Conservation (phyloP, 2,797 vertebrate species). For the Betta splendens region DNA sequence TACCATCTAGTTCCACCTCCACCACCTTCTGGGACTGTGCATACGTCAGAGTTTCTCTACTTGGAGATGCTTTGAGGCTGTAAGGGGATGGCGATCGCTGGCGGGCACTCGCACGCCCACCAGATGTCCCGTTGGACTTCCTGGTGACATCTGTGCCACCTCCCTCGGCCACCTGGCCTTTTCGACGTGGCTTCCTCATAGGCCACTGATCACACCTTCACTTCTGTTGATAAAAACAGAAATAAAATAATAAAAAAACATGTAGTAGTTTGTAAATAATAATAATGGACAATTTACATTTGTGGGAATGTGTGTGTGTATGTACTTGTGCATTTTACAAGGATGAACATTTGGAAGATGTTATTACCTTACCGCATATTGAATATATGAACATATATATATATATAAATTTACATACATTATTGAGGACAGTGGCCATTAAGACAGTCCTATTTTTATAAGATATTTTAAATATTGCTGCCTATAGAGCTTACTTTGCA, state of each 20-base stretch:
- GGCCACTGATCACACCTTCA: slow-evolving; percentile 69
- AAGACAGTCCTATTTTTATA: neutral
- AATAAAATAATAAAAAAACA: slow-evolving; percentile 18
- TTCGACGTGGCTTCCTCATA: slow-evolving; percentile 96
- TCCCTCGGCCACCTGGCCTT: slow-evolving; percentile 82
- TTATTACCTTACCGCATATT: neutral
- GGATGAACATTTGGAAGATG: neutral
- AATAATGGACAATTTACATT: too few species aligned
- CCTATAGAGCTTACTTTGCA: neutral
- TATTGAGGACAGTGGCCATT: neutral
- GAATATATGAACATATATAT: too few species aligned
- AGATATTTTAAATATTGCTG: neutral
- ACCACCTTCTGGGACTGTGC: slow-evolving; percentile 95
- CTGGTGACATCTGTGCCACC: slow-evolving; percentile 66
- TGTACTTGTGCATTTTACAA: neutral
- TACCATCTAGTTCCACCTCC: slow-evolving; percentile 95
- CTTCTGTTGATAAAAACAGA: slow-evolving; percentile 50
- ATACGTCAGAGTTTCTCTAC: slow-evolving; percentile 90
- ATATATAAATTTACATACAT: too few species aligned
- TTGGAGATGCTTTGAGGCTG: slow-evolving; percentile 89
- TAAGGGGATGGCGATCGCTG: slow-evolving; percentile 91
- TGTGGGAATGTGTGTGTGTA: too few species aligned
- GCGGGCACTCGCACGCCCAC: slow-evolving; percentile 78
- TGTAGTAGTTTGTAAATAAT: too few species aligned
- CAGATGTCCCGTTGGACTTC: slow-evolving; percentile 79